Evolutionary conservation across 2,113 vertebrate genomes (phyloP), one percentile per base, ranked within the genome.

Genomic region (Odocoileus hemionus): DNA sequence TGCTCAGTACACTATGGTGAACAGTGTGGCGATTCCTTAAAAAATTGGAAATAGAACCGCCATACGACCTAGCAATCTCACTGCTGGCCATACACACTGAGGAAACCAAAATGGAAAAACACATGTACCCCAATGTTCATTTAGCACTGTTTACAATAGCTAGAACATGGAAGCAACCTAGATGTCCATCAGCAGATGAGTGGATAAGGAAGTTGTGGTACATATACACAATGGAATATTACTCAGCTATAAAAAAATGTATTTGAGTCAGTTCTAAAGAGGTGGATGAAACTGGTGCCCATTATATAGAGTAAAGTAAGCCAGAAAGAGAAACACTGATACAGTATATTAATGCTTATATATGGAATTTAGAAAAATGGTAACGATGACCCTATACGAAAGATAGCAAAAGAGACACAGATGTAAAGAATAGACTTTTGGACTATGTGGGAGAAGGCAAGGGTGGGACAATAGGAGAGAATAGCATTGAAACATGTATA

Each of bases 331-430:
- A 70, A 70, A 70, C n/a, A 70, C 19, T 2, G 10, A 70, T 70
- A 70, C 10, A 70, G 67, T 36, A 39, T 23, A 39, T 70, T 70
- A 70, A 39, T 39, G 67, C n/a, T 5, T 12, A 39, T 70, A 39
- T 23, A 23, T 23, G n/a, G 19, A 70, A 39, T 39, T 70, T 23
- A 70, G 67, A 70, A 36, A 70, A 19, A 70, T 23, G 67, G 67
- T 70, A 23, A 23, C 0, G 0, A 70, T 70, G n/a, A 39, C 67
- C 67, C 2, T 12, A 39, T 70, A 70, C 0, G 0, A 70, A 39
- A 64, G 61, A 17, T 7, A 64, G 61, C 61, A 64, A 9, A 64
- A 70, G n/a, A 36, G 67, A 70, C 2, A 39, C 67, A 23, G n/a
- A 70, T 23, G 19, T 36, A 23, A 23, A 39, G 19, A 39, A 39